A percentile compares a stretch with the other conserved stretches of the same genome.
Conservation (phyloP, 1,140 invertebrate species). For the Brachionus rubens region DNA sequence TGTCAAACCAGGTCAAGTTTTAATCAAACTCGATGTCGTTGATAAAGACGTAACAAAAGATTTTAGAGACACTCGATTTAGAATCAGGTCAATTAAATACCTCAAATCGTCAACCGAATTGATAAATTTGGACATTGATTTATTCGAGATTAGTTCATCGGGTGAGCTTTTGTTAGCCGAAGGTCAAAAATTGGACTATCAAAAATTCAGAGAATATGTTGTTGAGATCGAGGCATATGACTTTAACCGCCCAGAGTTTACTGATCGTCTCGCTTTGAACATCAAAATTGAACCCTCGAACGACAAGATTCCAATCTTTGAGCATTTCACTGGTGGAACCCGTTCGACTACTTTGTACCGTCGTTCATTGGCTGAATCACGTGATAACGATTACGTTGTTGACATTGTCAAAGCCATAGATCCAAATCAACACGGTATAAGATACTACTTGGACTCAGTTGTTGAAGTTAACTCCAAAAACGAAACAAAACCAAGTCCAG, state of each 20-base stretch:
- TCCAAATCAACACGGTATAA: conserved; percentile 33
- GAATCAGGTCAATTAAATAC: conserved; percentile 1
- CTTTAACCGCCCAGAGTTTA: neutral
- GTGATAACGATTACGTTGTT: conserved; percentile 22
- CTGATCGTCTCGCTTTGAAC: neutral
- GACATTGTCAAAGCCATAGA: conserved; percentile 39
- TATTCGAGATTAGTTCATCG: neutral
- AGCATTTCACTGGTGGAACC: conserved; percentile 9
- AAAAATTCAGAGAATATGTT: conserved; percentile 19
- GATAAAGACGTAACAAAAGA: neutral
- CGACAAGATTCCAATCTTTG: conserved; percentile 36
- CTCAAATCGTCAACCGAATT: neutral
- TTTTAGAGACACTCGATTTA: neutral
- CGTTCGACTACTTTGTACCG: neutral
- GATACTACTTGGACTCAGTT: conserved; percentile 20
- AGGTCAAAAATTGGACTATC: neutral
- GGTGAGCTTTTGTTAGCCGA: neutral
- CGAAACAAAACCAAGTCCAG: neutral
- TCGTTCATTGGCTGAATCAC: neutral
- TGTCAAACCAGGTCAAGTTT: neutral
- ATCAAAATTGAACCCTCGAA: conserved; percentile 18
- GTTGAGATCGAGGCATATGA: conserved; percentile 29
- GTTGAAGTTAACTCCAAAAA: conserved; percentile 7
- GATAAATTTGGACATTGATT: neutral
- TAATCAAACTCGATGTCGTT: neutral